Evolutionary conservation across 30 jellyfish, hydroid and myxozoan genomes (phyloP), one percentile per base, ranked within the genome.

Genomic region (Aurelia coerulea): DNA sequence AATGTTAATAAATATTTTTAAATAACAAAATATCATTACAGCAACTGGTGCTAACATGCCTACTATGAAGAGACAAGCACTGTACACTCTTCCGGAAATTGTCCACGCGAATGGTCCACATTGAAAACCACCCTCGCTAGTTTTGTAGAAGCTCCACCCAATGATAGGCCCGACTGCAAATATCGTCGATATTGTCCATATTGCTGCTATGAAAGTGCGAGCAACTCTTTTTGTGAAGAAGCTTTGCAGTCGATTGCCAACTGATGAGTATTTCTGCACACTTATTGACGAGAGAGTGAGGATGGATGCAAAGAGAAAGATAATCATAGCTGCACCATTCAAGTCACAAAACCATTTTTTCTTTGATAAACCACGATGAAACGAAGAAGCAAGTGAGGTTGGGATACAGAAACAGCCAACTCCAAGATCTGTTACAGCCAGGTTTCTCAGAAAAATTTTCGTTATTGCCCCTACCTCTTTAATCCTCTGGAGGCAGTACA

Each of bases 101-200:
- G 84, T 74, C 71, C 78, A 69, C 2, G 92, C 81, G 34, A 64
- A 72, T 2, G 92, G 85, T 18, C 83, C 86, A 42, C 97, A 88
- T 35, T 88, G 97, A 31, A 71, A 72, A 5, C 92, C 74, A 23
- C 73, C 79, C 49, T 69, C 63, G 39, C 79, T 65, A 7, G 86
- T 64, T 10, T 60, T 68, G 41, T 88, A 88, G 76, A 72, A 63
- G 76, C 97, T 88, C 97, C 97, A 88, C 10, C 97, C 97, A 11
- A 88, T 60, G 1, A 88, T 74, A 0, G 97, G 97, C 52, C 92
- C 97, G n/a, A 88, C 34, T 7, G 92, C 97, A 34, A 88, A 67
- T 3, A 42, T 76, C 11, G 51, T 56, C 10, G 97, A 71, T 10
- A 74, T 41, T 6, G 65, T 3, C 97, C 97, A 88, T 11, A 88